A percentile compares a stretch with the other conserved stretches of the same genome.
Evolutionary conservation across 2,888 invertebrate genomes (phyloP).

Genomic region (Geotrupes spiniger): DNA sequence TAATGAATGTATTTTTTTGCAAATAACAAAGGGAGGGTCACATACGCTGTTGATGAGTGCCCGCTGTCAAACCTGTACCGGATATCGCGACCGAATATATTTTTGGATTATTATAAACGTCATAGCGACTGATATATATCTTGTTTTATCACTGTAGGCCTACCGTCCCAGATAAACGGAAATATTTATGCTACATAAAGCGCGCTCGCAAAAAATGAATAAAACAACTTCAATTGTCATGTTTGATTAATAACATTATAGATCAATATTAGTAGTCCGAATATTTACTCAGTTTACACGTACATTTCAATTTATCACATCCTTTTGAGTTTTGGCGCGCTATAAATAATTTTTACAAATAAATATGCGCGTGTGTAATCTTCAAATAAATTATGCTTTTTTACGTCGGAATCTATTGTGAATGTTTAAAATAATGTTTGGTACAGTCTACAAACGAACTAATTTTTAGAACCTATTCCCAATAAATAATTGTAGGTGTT

Average conservation of each 20-base stretch:
- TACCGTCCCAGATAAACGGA: slow-evolving; percentile 21
- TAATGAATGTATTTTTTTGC: slow-evolving; percentile 45
- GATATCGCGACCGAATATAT: slow-evolving; percentile 38
- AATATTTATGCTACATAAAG: slow-evolving; percentile 22
- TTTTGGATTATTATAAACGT: slow-evolving; percentile 46
- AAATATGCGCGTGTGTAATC: too few species aligned
- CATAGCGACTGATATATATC: slow-evolving; percentile 43
- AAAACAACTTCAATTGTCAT: slow-evolving; percentile 22
- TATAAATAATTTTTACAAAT: too few species aligned
- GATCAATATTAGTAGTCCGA: slow-evolving; percentile 23
- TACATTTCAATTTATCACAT: too few species aligned
- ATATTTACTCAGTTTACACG: slow-evolving; percentile 18
- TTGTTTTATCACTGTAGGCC: slow-evolving; percentile 34
- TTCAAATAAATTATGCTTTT: too few species aligned
- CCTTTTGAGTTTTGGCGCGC: too few species aligned
- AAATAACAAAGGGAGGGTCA: slow-evolving; percentile 43
- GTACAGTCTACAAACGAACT: too few species aligned
- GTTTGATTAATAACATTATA: slow-evolving; percentile 22
- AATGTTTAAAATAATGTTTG: too few species aligned
- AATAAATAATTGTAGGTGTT: too few species aligned
- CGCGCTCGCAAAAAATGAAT: slow-evolving; percentile 15
- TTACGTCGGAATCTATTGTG: too few species aligned
- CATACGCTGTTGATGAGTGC: slow-evolving; percentile 37
- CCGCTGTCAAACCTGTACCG: slow-evolving; percentile 38
- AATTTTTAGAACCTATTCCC: too few species aligned